These are phyloP conservation scores for Artemisiospiza belli DNA, from an alignment of 2,113 vertebrate species.

Conservation along the genomic window DNA sequence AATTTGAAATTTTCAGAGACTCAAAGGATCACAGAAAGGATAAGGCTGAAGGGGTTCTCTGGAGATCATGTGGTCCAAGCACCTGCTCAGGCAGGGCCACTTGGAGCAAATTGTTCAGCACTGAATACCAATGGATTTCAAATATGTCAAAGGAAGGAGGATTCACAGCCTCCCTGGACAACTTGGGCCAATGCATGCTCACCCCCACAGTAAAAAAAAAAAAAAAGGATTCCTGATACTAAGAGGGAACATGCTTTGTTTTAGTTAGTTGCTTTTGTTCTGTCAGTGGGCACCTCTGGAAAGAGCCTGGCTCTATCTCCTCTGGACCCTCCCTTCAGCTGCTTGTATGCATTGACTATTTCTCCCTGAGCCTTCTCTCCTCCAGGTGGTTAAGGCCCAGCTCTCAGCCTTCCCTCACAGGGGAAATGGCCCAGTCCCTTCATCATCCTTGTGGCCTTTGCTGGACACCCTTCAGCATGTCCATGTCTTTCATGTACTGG, in stretches of 20 bases:
- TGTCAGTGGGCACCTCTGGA: neutral
- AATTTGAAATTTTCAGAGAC: neutral
- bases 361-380: neutral
- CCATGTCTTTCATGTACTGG: neutral
- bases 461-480: neutral
- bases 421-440: neutral
- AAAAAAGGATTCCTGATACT: neutral
- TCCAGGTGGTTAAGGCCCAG: neutral
- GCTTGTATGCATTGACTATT: neutral
- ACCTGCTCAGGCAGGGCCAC: neutral
- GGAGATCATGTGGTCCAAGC: neutral
- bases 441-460: neutral
- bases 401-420: neutral
- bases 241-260: neutral
- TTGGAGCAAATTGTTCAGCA: neutral
- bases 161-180: neutral
- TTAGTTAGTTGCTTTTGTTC: neutral
- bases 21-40: neutral
- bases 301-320: neutral
- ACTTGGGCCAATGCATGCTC: accelerated
- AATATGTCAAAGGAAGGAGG: neutral
- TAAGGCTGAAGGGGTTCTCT: neutral
- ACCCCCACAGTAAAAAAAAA: neutral
- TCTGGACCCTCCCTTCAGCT: neutral
- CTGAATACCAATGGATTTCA: neutral